Evolutionary conservation across 2,797 vertebrate species (phyloP).

Genomic region (Sylvia borin): DNA sequence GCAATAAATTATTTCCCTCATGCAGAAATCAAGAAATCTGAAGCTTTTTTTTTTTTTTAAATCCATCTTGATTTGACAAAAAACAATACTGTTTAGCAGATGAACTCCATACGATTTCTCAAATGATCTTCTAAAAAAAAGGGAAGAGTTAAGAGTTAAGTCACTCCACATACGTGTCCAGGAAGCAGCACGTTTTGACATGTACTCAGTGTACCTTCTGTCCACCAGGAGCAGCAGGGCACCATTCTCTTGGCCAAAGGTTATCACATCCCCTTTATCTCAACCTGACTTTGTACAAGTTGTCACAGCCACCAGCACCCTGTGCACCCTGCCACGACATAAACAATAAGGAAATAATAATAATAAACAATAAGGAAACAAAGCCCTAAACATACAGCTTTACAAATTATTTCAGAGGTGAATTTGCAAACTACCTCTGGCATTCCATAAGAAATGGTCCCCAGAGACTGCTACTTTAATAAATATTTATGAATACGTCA

Average conservation of each 20-base stretch:
- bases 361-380: background rate
- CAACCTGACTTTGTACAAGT: background rate
- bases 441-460: background rate
- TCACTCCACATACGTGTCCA: rapidly evolving
- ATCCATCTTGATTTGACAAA: background rate
- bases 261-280: background rate
- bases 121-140: background rate
- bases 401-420: background rate
- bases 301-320: background rate
- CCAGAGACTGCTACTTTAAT: background rate
- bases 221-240: background rate
- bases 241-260: background rate
- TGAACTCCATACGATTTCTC: background rate
- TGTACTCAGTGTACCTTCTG: background rate
- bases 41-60: background rate
- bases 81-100: background rate
- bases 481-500: background rate
- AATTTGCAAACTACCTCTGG: background rate
- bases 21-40: background rate
- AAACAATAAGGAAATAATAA: background rate
- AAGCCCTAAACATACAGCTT: background rate
- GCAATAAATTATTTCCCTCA: background rate
- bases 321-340: background rate
- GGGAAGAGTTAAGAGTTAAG: background rate
- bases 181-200: background rate